A percentile compares a stretch with the other conserved stretches of the same genome.
phyloP scores from a whole-genome alignment of 2,888 invertebrate species.

The Lapara coniferarum region DNA sequence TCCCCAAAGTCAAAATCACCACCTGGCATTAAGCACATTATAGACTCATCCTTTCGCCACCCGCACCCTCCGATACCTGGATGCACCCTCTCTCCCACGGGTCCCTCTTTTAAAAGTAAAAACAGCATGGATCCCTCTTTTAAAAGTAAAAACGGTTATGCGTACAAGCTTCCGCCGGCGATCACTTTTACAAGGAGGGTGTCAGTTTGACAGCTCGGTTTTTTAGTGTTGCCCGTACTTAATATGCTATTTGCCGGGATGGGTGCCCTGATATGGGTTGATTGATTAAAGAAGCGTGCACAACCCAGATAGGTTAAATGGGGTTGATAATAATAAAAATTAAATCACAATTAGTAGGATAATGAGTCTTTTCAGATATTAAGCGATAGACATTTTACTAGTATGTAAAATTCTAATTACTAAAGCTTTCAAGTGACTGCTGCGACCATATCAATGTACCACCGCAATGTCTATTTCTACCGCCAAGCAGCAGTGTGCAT shows the following conservation, averaged over 20 bases:
- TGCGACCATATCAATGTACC: no score
- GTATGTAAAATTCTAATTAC: no score
- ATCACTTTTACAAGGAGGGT: conserved; percentile 33
- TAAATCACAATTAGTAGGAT: background rate
- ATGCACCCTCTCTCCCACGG: conserved; percentile 66
- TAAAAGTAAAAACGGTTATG: conserved; percentile 73
- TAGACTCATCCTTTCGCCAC: conserved; percentile 62
- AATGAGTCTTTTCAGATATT: background rate
- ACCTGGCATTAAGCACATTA: conserved; percentile 73
- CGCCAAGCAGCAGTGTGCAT: no score
- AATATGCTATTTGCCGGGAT: conserved; percentile 81
- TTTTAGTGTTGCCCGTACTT: conserved; percentile 73
- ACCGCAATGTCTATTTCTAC: no score
- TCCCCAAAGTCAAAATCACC: conserved; percentile 51
- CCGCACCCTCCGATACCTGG: conserved; percentile 56
- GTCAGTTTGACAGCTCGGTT: conserved; percentile 70
- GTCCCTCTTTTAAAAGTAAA: conserved; percentile 66
- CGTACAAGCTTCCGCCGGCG: conserved; percentile 65
- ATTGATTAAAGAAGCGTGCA: conserved; percentile 81
- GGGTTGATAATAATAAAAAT: conserved; percentile 31
- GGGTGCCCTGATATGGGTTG: conserved; percentile 72
- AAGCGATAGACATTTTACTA: background rate
- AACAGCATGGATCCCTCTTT: conserved; percentile 74
- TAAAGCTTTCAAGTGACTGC: no score
- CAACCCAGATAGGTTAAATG: conserved; percentile 61